A percentile compares a stretch with the other conserved stretches of the same genome.
phyloP scores from a whole-genome alignment of 2,888 invertebrate species.

The Drosophila quinaria region DNA sequence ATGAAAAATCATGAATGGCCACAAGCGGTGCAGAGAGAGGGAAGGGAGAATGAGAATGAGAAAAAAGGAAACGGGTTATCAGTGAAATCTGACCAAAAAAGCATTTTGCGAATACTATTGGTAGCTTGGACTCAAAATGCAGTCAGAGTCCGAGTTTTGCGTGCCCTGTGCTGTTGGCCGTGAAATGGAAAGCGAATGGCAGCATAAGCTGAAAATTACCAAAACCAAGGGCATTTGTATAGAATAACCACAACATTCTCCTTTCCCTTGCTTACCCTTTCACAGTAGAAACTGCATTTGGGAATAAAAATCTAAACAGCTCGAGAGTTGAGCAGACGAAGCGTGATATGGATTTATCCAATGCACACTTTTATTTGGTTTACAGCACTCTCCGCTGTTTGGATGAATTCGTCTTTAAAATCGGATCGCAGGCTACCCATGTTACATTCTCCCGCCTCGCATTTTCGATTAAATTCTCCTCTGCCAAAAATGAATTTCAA shows the following conservation, averaged over 20 bases:
- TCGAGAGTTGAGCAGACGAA: conserved; percentile 49
- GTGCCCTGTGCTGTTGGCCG: conserved; percentile 59
- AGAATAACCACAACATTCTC: conserved; percentile 6
- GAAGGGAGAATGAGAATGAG: not conserved
- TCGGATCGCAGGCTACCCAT: not conserved
- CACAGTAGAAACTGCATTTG: conserved; percentile 2
- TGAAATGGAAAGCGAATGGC: conserved; percentile 75
- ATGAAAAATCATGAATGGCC: conserved; percentile 81
- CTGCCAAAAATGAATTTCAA: not conserved
- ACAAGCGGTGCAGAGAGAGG: conserved; percentile 13
- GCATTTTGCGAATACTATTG: conserved; percentile 63
- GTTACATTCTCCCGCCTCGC: not conserved
- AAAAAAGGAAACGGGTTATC: conserved; percentile 6
- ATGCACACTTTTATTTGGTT: conserved; percentile 44
- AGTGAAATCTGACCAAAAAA: conserved; percentile 66
- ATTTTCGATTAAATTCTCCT: not conserved
- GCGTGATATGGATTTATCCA: conserved; percentile 43
- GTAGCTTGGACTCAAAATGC: conserved; percentile 41
- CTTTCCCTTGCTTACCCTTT: not conserved
- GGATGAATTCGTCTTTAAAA: not conserved
- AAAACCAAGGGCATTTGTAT: conserved; percentile 30
- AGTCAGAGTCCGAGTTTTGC: conserved; percentile 47
- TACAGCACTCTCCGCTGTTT: not conserved
- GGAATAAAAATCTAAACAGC: conserved; percentile 36
- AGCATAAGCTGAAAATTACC: conserved; percentile 63